phyloP scores from a whole-genome alignment of 2,888 invertebrate species.

The Amiota communis region DNA sequence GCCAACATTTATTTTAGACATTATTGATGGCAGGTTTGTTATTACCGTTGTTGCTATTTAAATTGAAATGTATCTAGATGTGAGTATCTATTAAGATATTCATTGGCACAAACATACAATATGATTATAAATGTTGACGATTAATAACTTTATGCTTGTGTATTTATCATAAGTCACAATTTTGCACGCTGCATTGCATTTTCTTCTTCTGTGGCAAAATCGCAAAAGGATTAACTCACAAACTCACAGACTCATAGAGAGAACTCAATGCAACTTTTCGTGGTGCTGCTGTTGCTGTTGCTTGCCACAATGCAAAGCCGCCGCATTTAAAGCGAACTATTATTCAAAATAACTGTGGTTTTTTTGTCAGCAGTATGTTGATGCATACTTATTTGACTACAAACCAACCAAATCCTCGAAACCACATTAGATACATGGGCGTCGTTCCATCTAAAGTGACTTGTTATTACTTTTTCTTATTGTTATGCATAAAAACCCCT shows the following conservation, averaged over 20 bases:
- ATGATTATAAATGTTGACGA: conserved; percentile 5
- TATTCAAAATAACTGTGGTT: conserved; percentile 60
- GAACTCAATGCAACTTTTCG: background rate
- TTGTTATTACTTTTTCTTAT: too few species aligned
- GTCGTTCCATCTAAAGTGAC: too few species aligned
- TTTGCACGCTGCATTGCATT: background rate
- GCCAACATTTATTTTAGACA: conserved; percentile 65
- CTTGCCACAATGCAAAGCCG: conserved; percentile 60
- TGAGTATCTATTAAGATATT: too few species aligned
- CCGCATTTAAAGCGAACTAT: conserved; percentile 58
- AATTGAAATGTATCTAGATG: conserved; percentile 10
- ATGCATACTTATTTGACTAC: conserved; percentile 2
- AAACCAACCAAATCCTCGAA: conserved; percentile 55
- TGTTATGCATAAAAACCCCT: too few species aligned
- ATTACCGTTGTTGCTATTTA: conserved; percentile 36
- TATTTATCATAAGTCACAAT: conserved; percentile 5
- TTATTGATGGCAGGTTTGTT: conserved; percentile 64
- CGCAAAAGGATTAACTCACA: conserved; percentile 66
- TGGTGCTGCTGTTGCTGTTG: conserved; percentile 27
- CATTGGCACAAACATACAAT: too few species aligned
- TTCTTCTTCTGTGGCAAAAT: conserved; percentile 63
- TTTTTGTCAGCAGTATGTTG: conserved; percentile 32
- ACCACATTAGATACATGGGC: conserved; percentile 49
- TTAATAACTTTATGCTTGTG: conserved; percentile 18
- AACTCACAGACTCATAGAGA: conserved; percentile 42